Base-by-base conservation (phyloP, 2,113 vertebrate genomes). In the Suricata suricatta region DNA sequence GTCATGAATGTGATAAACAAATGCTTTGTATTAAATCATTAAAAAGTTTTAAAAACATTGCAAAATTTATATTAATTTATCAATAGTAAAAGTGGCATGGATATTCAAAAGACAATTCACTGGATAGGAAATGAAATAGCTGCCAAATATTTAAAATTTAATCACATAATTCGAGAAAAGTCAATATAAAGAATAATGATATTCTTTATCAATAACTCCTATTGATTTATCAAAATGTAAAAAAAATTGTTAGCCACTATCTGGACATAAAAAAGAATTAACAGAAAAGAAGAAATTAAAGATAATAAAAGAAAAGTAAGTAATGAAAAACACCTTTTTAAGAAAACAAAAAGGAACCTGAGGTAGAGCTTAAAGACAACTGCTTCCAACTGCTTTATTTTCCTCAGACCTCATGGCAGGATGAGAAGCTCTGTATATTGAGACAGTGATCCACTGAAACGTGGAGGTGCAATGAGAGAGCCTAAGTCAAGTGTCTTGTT, bases 251-350 rank as follows among this genome's bases (percentile, higher is more conserved):
- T 44, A 90, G 52, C 5, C 19, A 92, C 27, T 60, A 74, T 50
- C 21, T 60, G 9, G 4, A 57, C 33, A 68, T 21, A 80, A 54
- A 77, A 72, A 57, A 38, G 21, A 77, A 38, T 77, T 52, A 88
- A n/a, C 35, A 88, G 14, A 52, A 71, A 79, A 57, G 9, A 23
- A 97, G 33, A 95, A 80, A 80, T 63, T 90, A 68, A 93, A 88
- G 6, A 77, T 54, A 47, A 71, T 21, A 47, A 41, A 81, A 29
- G 4, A 85, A 80, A 89, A 54, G 6, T 54, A 83, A 88, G 57
- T 31, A 47, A 71, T 41, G 5, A n/a, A 8, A 44, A 79, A 50
- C 35, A 64, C 1, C 0, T 44, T 88, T 35, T 96, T 52, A 96
- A 74, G 41, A 90, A 96, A 60, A 87, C 12, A 96, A n/a, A 94